These are phyloP conservation scores for Bilobella aurantiaca DNA, from an alignment of 1,140 invertebrate species.

Conservation along the genomic window DNA sequence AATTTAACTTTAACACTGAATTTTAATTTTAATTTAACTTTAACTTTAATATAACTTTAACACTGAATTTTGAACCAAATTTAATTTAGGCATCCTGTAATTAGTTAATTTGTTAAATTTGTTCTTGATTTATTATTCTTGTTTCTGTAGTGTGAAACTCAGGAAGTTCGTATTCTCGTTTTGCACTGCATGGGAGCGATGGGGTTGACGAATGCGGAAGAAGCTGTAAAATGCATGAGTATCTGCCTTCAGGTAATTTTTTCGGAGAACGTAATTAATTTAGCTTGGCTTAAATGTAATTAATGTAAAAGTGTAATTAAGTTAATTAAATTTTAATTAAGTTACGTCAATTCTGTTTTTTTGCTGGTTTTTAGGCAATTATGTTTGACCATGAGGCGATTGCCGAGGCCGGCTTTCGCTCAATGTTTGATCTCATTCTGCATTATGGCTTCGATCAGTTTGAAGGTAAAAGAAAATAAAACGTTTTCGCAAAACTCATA, in stretches of 20 bases:
- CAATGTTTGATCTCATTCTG: background rate
- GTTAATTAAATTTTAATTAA: background rate
- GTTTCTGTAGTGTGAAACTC: too few relatives aligned
- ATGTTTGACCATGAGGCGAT: background rate
- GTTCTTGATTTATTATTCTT: too few relatives aligned
- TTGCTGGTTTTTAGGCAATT: background rate
- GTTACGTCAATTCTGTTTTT: background rate
- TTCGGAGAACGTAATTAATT: too few relatives aligned
- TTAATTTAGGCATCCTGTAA: too few relatives aligned
- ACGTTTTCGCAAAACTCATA: too few relatives aligned
- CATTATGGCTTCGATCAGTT: background rate
- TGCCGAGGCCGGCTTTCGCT: background rate
- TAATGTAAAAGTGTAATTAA: too few relatives aligned
- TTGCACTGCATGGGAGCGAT: background rate
- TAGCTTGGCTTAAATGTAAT: too few relatives aligned
- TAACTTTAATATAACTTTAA: too few relatives aligned
- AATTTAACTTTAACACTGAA: too few relatives aligned
- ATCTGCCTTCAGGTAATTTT: background rate
- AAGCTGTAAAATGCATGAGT: background rate
- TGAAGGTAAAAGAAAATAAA: background rate
- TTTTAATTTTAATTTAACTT: too few relatives aligned
- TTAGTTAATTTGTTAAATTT: too few relatives aligned
- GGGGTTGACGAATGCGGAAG: background rate
- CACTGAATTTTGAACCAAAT: too few relatives aligned
- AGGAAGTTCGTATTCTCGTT: background rate